phyloP scores from a whole-genome alignment of 2,113 vertebrate genomes.

The Chunga burmeisteri region DNA sequence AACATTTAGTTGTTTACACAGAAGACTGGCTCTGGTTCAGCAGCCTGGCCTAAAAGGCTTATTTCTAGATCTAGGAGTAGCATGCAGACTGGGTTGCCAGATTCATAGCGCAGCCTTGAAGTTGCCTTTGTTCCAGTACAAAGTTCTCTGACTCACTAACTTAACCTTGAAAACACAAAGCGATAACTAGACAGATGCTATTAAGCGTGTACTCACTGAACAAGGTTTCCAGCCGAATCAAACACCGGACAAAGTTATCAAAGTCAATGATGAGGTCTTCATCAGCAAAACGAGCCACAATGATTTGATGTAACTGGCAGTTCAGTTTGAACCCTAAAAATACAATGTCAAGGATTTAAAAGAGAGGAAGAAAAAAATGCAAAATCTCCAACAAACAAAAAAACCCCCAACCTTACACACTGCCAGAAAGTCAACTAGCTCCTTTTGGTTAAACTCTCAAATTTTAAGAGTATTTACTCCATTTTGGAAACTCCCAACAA shows the following conservation, averaged over 20 bases:
- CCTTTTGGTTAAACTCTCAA: neutral
- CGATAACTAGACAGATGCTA: too few relatives aligned
- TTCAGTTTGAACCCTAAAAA: constrained; percentile 77
- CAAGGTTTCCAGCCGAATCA: constrained; percentile 78
- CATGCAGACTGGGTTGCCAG: too few relatives aligned
- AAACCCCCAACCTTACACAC: fast-evolving
- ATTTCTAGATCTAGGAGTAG: neutral
- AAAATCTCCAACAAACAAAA: neutral
- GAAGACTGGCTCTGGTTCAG: neutral
- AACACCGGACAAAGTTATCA: constrained; percentile 77
- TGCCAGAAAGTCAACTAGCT: neutral
- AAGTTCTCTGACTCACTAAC: neutral
- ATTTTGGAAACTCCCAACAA: neutral
- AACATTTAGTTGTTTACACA: neutral
- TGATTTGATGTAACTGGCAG: constrained; percentile 72
- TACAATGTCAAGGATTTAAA: neutral
- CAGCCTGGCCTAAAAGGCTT: neutral
- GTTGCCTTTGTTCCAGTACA: neutral
- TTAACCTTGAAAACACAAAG: neutral
- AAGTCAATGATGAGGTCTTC: constrained; percentile 78
- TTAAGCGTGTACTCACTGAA: constrained; percentile 72
- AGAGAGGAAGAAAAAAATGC: fast-evolving
- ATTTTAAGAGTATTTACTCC: neutral
- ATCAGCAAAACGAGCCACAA: constrained; percentile 79
- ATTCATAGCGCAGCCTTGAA: neutral